These are phyloP conservation scores for Brachyhypopomus occidentalis DNA, from an alignment of 2,113 vertebrate genomes.

Conservation along the genomic window DNA sequence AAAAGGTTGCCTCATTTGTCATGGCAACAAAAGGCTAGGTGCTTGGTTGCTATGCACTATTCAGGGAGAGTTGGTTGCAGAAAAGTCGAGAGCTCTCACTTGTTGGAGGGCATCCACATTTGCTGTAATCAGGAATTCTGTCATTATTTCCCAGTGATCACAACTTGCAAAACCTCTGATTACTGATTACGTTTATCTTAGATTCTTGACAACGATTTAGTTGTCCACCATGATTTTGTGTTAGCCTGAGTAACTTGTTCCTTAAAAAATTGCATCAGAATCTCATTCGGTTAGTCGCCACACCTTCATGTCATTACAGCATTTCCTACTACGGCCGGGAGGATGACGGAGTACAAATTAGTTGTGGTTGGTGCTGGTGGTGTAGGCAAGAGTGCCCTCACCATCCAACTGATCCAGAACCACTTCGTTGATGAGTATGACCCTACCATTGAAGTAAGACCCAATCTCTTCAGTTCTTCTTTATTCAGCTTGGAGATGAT, in stretches of 20 bases:
- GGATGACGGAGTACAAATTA: conserved; percentile 97
- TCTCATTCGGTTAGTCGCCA: too few species aligned
- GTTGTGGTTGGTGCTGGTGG: conserved; percentile 98
- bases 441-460: conserved; percentile 93
- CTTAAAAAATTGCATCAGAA: too few species aligned
- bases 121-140: not conserved
- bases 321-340: conserved; percentile 53
- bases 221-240: not conserved
- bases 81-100: conserved; percentile 20
- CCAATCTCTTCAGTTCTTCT: not conserved
- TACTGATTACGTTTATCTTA: not conserved
- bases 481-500: not conserved
- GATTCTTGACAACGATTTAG: not conserved
- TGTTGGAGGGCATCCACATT: conserved; percentile 2
- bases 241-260: not conserved
- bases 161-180: conserved; percentile 2
- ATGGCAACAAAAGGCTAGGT: conserved; percentile 39
- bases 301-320: conserved; percentile 7
- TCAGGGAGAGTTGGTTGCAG: conserved; percentile 41
- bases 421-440: conserved; percentile 99
- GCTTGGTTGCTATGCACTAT: conserved; percentile 41
- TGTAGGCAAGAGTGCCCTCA: conserved; percentile 97
- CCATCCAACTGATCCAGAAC: conserved; percentile 99
- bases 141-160: not conserved
- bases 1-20: conserved; percentile 45